These are phyloP conservation scores for Priapulus caudatus DNA, from an alignment of 2,888 invertebrate species.

Conservation along the genomic window DNA sequence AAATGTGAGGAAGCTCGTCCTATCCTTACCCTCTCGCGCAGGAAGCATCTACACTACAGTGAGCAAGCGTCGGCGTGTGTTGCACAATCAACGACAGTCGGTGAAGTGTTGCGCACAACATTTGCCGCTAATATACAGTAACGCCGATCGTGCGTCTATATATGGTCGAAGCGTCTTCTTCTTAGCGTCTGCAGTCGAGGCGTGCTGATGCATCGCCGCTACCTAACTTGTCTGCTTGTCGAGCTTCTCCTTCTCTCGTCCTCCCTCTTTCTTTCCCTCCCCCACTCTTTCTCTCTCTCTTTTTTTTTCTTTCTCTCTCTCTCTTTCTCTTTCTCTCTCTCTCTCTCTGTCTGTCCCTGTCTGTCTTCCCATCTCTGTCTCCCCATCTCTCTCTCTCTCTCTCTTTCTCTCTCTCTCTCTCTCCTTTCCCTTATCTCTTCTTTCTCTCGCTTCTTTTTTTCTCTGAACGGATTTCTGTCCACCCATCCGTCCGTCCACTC, in stretches of 20 bases:
- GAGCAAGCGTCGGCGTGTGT: too few species aligned
- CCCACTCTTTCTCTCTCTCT: constrained; percentile 5
- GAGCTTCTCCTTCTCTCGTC: constrained; percentile 17
- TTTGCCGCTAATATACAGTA: too few species aligned
- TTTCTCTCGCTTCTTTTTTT: constrained; percentile 5
- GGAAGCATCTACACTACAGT: too few species aligned
- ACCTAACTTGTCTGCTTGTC: constrained; percentile 17
- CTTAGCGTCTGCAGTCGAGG: constrained; percentile 19
- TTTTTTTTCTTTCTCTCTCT: constrained; percentile 14
- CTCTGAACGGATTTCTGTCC: too few species aligned
- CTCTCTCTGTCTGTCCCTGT: constrained; percentile 5
- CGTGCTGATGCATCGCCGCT: constrained; percentile 19
- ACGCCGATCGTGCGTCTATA: too few species aligned
- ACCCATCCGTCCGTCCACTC: too few species aligned
- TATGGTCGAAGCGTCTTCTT: too few species aligned
- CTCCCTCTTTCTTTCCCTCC: constrained; percentile 9
- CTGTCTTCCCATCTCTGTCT: constrained; percentile 5
- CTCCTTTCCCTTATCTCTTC: constrained; percentile 8
- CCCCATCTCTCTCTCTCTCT: constrained; percentile 13
- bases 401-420: constrained; percentile 13
- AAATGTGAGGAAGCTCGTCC: too few species aligned
- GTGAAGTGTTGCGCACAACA: too few species aligned
- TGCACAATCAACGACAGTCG: too few species aligned
- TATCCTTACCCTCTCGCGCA: too few species aligned
- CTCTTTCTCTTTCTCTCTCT: constrained; percentile 14